A percentile compares a stretch with the other conserved stretches of the same genome.
Evolutionary conservation across 1,140 invertebrate genomes (phyloP).

Genomic region (Drosophila mauritiana): DNA sequence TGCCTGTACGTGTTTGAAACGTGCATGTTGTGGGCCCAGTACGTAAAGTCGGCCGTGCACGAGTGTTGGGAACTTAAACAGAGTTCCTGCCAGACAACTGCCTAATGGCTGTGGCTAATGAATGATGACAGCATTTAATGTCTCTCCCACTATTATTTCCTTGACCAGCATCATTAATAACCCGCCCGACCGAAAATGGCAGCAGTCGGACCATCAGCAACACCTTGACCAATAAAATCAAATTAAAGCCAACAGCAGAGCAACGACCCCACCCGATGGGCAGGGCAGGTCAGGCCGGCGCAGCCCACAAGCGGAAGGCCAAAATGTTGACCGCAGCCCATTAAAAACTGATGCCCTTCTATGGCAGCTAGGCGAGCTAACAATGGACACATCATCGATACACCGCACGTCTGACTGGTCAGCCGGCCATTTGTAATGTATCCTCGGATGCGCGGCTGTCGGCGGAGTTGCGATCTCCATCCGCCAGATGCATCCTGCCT

Average conservation of each 20-base stretch:
- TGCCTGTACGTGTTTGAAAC: constrained; percentile 15
- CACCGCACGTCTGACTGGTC: constrained; percentile 21
- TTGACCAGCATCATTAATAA: constrained; percentile 68
- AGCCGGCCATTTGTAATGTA: constrained; percentile 31
- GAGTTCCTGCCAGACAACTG: constrained; percentile 62
- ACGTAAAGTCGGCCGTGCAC: constrained; percentile 61
- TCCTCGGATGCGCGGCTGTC: constrained; percentile 27
- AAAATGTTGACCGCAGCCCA: constrained; percentile 60
- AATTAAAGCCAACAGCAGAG: constrained; percentile 61
- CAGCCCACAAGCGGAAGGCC: constrained; percentile 35
- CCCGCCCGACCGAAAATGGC: constrained; percentile 32
- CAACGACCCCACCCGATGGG: constrained; percentile 12
- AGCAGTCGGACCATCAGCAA: constrained; percentile 18
- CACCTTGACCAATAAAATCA: constrained; percentile 75
- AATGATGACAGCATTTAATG: constrained; percentile 81
- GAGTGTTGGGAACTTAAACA: constrained; percentile 51
- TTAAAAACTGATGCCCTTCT: constrained; percentile 58
- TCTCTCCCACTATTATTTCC: constrained; percentile 10
- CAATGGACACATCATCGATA: constrained; percentile 40
- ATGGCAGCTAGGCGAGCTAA: constrained; percentile 20
- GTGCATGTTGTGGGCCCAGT: constrained; percentile 14
- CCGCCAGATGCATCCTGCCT: constrained; percentile 27
- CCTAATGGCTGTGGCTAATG: constrained; percentile 73
- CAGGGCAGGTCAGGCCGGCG: neutral
- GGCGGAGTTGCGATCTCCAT: constrained; percentile 15